Conservation (phyloP, 1,140 invertebrate species). For the Plodia interpunctella region DNA sequence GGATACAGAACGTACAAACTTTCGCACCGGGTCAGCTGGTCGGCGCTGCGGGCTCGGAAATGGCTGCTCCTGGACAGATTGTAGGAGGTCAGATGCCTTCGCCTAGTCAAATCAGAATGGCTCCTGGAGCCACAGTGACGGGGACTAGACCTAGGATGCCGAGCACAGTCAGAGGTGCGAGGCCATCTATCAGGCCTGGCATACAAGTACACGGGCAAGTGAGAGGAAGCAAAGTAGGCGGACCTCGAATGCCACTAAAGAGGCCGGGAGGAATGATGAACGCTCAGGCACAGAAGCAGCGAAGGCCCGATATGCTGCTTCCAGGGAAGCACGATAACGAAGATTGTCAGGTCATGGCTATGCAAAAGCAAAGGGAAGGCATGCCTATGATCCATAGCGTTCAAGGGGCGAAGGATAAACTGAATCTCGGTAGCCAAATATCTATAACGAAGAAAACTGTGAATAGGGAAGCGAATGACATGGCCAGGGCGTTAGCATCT, state of each 20-base stretch:
- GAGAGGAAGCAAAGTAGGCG: conserved; percentile 42
- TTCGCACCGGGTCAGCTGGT: conserved; percentile 50
- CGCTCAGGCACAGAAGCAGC: conserved; percentile 43
- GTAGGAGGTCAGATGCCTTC: conserved; percentile 42
- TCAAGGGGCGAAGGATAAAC: conserved; percentile 77
- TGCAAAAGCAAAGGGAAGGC: conserved; percentile 84
- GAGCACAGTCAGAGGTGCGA: conserved; percentile 34
- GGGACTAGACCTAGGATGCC: conserved; percentile 51
- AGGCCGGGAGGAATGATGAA: conserved; percentile 37
- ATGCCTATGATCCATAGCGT: conserved; percentile 85
- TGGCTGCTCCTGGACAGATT: conserved; percentile 19
- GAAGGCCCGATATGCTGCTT: conserved; percentile 63
- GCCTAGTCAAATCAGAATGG: conserved; percentile 54
- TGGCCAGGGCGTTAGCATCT: conserved; percentile 85
- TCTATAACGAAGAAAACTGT: conserved; percentile 82
- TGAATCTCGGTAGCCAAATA: conserved; percentile 69
- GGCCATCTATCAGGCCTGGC: conserved; percentile 55
- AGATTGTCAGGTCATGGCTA: conserved; percentile 79
- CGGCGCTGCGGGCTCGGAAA: conserved; percentile 11
- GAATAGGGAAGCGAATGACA: conserved; percentile 83
- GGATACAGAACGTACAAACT: conserved; percentile 67
- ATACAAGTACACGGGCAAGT: conserved; percentile 62
- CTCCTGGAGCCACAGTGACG: conserved; percentile 39
- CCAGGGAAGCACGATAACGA: conserved; percentile 74
- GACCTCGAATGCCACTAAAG: conserved; percentile 63